Conservation (phyloP, 1,140 invertebrate species). For the Sycobia sp. region DNA sequence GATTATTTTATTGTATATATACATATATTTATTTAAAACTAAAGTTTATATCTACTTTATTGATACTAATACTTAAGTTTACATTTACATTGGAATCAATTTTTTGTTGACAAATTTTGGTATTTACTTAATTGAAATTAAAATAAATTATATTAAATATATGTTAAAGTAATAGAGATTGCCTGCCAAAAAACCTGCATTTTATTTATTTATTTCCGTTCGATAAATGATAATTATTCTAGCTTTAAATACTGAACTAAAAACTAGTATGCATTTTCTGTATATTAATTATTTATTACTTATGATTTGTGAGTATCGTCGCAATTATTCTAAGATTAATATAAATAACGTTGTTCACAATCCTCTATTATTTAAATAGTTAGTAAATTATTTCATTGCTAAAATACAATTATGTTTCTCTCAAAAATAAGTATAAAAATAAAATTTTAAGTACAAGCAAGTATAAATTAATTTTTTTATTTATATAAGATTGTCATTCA, state of each 20-base stretch:
- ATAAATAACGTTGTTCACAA: too few relatives aligned
- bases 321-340: too few relatives aligned
- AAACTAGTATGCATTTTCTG: neutral
- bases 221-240: neutral
- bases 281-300: neutral
- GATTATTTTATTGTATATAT: conserved; percentile 24
- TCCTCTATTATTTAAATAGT: too few relatives aligned
- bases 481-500: too few relatives aligned
- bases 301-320: too few relatives aligned
- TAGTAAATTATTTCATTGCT: too few relatives aligned
- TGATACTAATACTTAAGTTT: too few relatives aligned
- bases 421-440: neutral
- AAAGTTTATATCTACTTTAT: too few relatives aligned
- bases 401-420: too few relatives aligned
- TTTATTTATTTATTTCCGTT: conserved; percentile 10
- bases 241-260: neutral
- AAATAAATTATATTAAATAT: neutral
- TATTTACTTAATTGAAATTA: conserved; percentile 19
- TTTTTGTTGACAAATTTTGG: neutral
- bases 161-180: neutral
- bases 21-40: neutral
- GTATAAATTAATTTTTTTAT: too few relatives aligned
- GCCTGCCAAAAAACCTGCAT: neutral
- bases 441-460: conserved; percentile 16
- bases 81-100: too few relatives aligned